phyloP scores from a whole-genome alignment of 2,888 invertebrate species.

The Drosophila testacea region DNA sequence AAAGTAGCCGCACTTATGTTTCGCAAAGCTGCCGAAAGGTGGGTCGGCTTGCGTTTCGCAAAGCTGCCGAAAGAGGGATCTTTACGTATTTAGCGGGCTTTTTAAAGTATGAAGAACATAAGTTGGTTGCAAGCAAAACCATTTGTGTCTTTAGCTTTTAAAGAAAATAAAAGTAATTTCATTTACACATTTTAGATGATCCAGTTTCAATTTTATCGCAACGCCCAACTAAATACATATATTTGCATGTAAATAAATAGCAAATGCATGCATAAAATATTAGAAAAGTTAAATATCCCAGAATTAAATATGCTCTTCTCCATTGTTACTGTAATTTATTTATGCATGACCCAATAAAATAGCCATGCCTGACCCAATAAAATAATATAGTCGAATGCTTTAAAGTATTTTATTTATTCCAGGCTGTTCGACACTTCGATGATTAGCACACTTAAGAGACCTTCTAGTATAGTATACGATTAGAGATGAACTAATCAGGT shows the following conservation, averaged over 20 bases:
- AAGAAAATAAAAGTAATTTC: not conserved
- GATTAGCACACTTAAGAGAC: too few relatives aligned
- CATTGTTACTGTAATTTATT: not conserved
- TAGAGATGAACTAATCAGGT: not conserved
- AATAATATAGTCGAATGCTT: not conserved
- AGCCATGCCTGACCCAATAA: too few relatives aligned
- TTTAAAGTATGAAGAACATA: too few relatives aligned
- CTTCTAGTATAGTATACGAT: constrained; percentile 1
- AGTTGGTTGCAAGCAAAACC: too few relatives aligned
- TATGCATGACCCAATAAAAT: constrained; percentile 22
- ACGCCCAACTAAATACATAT: constrained; percentile 1
- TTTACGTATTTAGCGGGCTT: too few relatives aligned
- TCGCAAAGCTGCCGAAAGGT: too few relatives aligned
- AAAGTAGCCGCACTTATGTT: too few relatives aligned
- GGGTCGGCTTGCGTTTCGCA: too few relatives aligned
- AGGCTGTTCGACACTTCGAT: not conserved
- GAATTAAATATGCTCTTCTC: not conserved
- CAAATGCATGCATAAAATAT: not conserved
- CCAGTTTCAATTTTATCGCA: not conserved
- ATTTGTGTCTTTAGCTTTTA: too few relatives aligned
- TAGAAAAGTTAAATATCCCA: constrained; percentile 2
- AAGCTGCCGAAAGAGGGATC: too few relatives aligned
- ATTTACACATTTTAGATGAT: not conserved
- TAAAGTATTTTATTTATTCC: not conserved
- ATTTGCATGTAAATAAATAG: not conserved